Conservation (phyloP, 2,888 invertebrate species). For the Volucella inanis region DNA sequence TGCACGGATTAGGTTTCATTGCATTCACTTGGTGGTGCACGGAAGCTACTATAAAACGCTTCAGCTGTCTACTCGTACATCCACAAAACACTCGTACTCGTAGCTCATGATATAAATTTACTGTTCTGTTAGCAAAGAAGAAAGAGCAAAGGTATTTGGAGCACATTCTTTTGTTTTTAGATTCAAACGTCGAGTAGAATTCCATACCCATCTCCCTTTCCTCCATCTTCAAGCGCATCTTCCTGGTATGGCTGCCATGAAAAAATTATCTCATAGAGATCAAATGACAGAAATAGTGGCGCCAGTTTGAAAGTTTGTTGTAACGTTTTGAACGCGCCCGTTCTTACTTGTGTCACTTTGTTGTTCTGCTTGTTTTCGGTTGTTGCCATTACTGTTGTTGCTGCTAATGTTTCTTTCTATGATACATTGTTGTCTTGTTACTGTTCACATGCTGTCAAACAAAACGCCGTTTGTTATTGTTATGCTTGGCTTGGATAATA, state of each 20-base stretch:
- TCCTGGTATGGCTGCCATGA: constrained; percentile 11
- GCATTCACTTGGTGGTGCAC: constrained; percentile 56
- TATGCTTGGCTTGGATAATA: constrained; percentile 58
- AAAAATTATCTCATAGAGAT: constrained; percentile 71
- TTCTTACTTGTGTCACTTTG: constrained; percentile 11
- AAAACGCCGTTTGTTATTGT: constrained; percentile 62
- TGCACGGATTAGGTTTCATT: constrained; percentile 73
- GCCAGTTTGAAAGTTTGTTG: constrained; percentile 61
- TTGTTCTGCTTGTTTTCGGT: constrained; percentile 62
- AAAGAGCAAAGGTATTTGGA: constrained; percentile 54
- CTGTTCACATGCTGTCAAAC: constrained; percentile 45
- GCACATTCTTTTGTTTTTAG: constrained; percentile 48
- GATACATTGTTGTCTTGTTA: constrained; percentile 10
- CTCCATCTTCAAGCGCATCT: too few relatives aligned
- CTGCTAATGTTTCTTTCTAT: too few relatives aligned
- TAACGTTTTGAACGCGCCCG: constrained; percentile 20
- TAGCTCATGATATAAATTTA: too few relatives aligned
- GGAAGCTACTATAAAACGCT: constrained; percentile 46
- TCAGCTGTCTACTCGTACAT: neutral
- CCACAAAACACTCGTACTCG: too few relatives aligned
- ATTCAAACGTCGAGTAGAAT: too few relatives aligned
- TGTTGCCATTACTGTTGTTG: constrained; percentile 19
- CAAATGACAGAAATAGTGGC: constrained; percentile 72
- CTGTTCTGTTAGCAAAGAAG: neutral
- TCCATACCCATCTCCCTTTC: too few relatives aligned